Percentiles rank a stretch among this genome's conserved stretches.
These are phyloP conservation scores for Ameiurus melas DNA, from an alignment of 2,113 vertebrate genomes.

Conservation along the genomic window DNA sequence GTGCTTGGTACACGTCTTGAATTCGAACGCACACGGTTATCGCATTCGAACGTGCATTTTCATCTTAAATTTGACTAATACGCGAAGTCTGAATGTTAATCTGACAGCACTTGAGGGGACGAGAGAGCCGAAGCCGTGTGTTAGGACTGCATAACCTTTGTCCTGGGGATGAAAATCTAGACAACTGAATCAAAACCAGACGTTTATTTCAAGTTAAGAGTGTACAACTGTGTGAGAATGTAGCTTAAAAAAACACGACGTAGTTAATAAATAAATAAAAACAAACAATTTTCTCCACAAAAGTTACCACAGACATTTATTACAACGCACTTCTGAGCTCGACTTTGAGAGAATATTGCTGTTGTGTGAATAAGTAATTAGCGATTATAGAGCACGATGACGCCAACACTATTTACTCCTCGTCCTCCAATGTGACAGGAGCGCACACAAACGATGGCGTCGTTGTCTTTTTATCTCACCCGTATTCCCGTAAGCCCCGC, in stretches of 20 bases:
- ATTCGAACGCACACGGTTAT: too few relatives aligned
- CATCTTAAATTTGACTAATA: too few relatives aligned
- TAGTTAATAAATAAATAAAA: neutral
- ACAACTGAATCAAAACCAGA: neutral
- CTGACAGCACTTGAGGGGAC: too few relatives aligned
- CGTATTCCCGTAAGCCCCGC: conserved; percentile 19
- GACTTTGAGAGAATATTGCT: neutral
- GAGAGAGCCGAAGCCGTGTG: too few relatives aligned
- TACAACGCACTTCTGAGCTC: accelerated
- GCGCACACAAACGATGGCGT: neutral
- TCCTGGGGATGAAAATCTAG: neutral
- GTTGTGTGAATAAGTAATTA: neutral
- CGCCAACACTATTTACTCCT: neutral
- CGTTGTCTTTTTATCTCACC: conserved; percentile 1
- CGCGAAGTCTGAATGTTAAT: too few relatives aligned
- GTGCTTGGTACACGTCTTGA: too few relatives aligned
- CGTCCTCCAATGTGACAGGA: neutral
- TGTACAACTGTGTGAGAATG: neutral
- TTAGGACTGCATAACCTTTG: neutral
- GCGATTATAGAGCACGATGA: too few relatives aligned
- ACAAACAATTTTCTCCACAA: neutral
- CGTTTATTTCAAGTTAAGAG: too few relatives aligned
- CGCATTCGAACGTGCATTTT: too few relatives aligned
- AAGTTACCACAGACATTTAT: neutral
- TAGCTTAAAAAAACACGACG: neutral